These are phyloP conservation scores for Rhabdornis inornatus DNA, from an alignment of 2,113 vertebrate species.

Conservation along the genomic window DNA sequence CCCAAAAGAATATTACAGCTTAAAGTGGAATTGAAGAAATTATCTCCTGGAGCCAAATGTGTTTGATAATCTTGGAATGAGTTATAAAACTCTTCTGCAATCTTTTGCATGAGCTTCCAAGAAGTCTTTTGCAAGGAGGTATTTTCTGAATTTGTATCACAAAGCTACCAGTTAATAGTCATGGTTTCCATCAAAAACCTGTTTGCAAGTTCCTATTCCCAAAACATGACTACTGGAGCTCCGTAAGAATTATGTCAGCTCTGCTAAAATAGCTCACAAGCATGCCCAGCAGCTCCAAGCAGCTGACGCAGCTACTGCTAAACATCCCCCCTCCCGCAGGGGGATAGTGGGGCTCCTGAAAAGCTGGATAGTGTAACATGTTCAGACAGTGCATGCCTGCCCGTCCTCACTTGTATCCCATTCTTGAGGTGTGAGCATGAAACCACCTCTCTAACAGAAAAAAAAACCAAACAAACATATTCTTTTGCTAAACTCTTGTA, in stretches of 20 bases:
- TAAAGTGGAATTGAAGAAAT: background rate
- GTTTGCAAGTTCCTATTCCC: background rate
- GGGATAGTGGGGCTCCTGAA: background rate
- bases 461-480: accelerated
- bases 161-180: background rate
- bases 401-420: background rate
- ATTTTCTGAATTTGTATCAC: background rate
- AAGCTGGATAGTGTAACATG: background rate
- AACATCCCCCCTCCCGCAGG: background rate
- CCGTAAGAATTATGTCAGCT: background rate
- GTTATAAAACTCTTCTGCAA: background rate
- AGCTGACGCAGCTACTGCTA: background rate
- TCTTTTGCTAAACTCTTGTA: background rate
- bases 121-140: background rate
- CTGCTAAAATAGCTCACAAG: background rate
- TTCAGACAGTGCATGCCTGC: background rate
- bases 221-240: background rate
- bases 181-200: background rate
- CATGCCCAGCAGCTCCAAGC: background rate
- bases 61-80: background rate
- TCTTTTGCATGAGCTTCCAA: background rate
- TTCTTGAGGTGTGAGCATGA: background rate
- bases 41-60: accelerated
- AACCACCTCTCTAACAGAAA: background rate
- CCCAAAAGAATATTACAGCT: background rate